These are phyloP conservation scores for Rhingia rostrata DNA, from an alignment of 2,888 invertebrate species.

Conservation along the genomic window DNA sequence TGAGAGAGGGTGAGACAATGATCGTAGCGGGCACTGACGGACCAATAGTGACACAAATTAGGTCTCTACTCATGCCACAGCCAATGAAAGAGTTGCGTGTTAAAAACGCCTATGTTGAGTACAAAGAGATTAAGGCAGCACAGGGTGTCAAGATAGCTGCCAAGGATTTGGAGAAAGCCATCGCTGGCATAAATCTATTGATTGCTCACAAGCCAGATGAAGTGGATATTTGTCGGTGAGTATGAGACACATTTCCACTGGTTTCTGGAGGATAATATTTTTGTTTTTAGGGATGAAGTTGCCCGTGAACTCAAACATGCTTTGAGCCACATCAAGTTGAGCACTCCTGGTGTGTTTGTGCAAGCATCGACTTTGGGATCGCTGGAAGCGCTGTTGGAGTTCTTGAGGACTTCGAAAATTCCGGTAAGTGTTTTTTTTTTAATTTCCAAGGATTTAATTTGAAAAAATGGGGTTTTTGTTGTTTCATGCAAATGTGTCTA, in stretches of 20 bases:
- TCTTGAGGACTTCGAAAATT: conserved; percentile 94
- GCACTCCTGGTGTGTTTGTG: conserved; percentile 98
- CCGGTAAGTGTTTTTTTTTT: conserved; percentile 87
- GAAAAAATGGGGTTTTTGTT: too few species aligned
- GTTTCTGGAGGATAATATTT: too few species aligned
- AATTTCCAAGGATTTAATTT: background rate
- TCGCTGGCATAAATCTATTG: conserved; percentile 96
- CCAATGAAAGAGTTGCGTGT: conserved; percentile 98
- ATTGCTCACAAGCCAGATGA: conserved; percentile 97
- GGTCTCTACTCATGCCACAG: conserved; percentile 98
- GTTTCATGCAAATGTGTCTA: too few species aligned
- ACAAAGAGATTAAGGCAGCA: conserved; percentile 97
- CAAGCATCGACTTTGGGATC: conserved; percentile 99
- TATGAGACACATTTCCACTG: conserved; percentile 17
- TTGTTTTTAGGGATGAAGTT: conserved; percentile 89
- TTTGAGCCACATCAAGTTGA: conserved; percentile 94
- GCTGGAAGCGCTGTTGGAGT: conserved; percentile 97
- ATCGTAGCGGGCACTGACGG: conserved; percentile 98
- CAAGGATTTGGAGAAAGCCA: conserved; percentile 98
- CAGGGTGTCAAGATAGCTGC: conserved; percentile 99
- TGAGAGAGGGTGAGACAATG: conserved; percentile 96
- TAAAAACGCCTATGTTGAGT: conserved; percentile 97
- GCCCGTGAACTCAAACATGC: conserved; percentile 94
- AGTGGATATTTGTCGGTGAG: conserved; percentile 90
- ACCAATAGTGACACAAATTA: conserved; percentile 97